Percentiles rank a stretch among this genome's conserved stretches.
phyloP scores from a whole-genome alignment of 2,113 vertebrate species.

The Crotophaga sulcirostris region DNA sequence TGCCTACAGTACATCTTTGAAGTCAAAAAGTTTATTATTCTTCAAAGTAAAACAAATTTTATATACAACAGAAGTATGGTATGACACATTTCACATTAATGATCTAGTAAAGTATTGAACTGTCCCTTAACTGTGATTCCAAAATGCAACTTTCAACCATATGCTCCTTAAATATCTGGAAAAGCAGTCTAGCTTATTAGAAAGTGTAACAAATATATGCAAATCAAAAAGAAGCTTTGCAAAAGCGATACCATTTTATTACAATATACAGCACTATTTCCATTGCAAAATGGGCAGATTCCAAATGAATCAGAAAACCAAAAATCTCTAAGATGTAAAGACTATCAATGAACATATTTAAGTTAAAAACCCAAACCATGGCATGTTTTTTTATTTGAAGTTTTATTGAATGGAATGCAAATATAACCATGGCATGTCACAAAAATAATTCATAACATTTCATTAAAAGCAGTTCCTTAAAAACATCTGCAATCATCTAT shows the following conservation, averaged over 20 bases:
- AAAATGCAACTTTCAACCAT: not conserved
- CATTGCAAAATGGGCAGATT: not conserved
- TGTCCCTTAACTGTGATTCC: not conserved
- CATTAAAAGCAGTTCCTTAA: slow-evolving; percentile 33
- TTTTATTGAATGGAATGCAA: slow-evolving; percentile 65
- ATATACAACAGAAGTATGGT: not conserved
- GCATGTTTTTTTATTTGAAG: not conserved
- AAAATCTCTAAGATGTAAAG: not conserved
- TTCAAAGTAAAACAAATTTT: not conserved
- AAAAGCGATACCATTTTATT: slow-evolving; percentile 1
- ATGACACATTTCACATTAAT: not conserved
- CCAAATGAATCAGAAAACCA: not conserved
- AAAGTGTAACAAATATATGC: not conserved
- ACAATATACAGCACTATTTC: not conserved
- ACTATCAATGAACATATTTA: not conserved
- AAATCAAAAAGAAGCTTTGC: not conserved
- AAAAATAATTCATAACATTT: slow-evolving; percentile 21
- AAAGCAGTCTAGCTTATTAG: not conserved
- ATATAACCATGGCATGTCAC: slow-evolving; percentile 23
- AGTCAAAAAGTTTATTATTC: not conserved
- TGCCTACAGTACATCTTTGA: not conserved
- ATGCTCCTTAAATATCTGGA: not conserved
- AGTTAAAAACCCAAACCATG: slow-evolving; percentile 23
- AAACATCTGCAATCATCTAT: slow-evolving; percentile 62
- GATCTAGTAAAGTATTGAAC: not conserved